A percentile compares a stretch with the other conserved stretches of the same genome.
Conservation (phyloP, 2,797 vertebrate species). For the Falco rusticolus region DNA sequence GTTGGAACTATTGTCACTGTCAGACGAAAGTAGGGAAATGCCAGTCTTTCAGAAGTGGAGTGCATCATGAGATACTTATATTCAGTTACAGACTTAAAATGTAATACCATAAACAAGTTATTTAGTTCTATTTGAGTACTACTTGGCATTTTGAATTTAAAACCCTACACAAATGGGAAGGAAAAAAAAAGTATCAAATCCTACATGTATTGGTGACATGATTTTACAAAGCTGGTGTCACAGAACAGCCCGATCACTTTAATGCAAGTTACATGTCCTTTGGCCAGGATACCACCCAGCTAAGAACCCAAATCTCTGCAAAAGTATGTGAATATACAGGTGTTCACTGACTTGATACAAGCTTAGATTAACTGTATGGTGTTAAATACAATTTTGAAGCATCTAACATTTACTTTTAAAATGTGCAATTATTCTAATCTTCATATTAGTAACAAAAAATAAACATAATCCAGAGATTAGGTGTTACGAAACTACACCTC, state of each 20-base stretch:
- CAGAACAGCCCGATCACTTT: background rate
- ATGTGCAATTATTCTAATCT: background rate
- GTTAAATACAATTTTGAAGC: background rate
- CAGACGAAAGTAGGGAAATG: background rate
- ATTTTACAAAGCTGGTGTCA: background rate
- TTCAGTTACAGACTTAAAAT: too few relatives aligned
- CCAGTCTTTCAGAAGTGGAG: background rate
- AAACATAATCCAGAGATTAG: background rate
- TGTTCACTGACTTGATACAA: background rate
- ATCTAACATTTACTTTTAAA: background rate
- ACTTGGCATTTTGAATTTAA: background rate
- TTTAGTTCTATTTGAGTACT: background rate
- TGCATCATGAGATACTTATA: background rate
- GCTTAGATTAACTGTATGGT: background rate
- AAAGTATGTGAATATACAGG: background rate
- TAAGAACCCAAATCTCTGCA: background rate
- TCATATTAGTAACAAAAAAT: background rate
- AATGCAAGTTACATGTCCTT: background rate
- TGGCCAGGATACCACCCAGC: background rate
- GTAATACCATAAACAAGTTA: background rate
- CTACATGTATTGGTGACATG: fast-evolving
- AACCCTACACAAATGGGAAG: background rate
- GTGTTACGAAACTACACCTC: too few relatives aligned
- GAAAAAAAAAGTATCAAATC: background rate
- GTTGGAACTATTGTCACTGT: background rate